Evolutionary conservation across 2,888 invertebrate genomes (phyloP), one percentile per base, ranked within the genome.

Genomic region (Coleophora flavipennella): DNA sequence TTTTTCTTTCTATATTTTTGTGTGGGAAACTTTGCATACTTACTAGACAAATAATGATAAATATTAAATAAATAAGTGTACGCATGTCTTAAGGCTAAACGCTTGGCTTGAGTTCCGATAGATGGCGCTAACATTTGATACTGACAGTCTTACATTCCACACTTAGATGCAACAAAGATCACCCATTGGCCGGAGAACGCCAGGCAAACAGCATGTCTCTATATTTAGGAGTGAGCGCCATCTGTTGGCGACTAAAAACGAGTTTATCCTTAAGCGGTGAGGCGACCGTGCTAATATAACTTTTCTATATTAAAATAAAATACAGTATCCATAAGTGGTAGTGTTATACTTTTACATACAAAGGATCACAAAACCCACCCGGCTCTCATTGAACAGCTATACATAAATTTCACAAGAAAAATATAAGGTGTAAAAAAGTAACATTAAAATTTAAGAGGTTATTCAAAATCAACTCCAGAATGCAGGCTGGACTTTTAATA

Each of bases 291-390:
- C 62, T 57, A 53, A 53, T 60, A 68, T 68, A n/a, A n/a, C n/a
- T 61, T 64, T 55, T 54, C 49, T 55, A 55, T 48, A 40, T 50
- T 50, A 48, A 70, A 72, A 29, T n/a, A 29, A 29, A 29, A 29
- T n/a, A 29, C n/a, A 29, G 11, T 29, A 29, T n/a, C 29, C 65
- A 64, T 79, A 83, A 80, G 79, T 63, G 13, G 80, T 83, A 81
- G 80, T 72, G 72, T 72, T 71, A 51, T 53, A 70, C 69, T 80
- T 80, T 79, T 79, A 80, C 80, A 83, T 67, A 62, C 71, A 73
- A 20, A 20, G 6, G 20, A 20, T 80, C 77, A 79, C 75, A 80
- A 77, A 72, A 20, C 20, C n/a, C 6, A 20, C 20, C 3, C 20
- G 20, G 20, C 20, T 20, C 20, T 6, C n/a, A n/a, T n/a, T n/a